Evolutionary conservation across 1,140 invertebrate genomes (phyloP).

Genomic region (Nymphalis io): DNA sequence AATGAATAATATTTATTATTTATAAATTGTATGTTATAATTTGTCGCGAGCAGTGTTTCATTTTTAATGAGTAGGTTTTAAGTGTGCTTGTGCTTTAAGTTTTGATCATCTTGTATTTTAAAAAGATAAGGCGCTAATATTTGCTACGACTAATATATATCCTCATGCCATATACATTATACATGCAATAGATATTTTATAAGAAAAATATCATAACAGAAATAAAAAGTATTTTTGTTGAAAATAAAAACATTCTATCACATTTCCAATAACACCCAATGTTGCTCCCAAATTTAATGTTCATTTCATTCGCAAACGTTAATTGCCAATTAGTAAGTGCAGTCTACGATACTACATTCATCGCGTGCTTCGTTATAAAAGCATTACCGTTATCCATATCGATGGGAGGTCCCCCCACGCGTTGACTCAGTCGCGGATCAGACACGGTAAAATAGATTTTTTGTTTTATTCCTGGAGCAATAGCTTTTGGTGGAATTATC

Average conservation of each 20-base stretch:
- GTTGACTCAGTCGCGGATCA: slow-evolving; percentile 85
- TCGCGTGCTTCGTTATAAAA: slow-evolving; percentile 74
- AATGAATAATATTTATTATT: not conserved
- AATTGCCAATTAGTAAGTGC: slow-evolving; percentile 78
- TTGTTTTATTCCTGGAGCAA: slow-evolving; percentile 89
- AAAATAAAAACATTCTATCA: slow-evolving; percentile 40
- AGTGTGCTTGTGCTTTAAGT: not conserved
- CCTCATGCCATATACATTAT: slow-evolving; percentile 36
- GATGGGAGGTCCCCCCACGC: slow-evolving; percentile 88
- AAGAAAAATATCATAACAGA: slow-evolving; percentile 29
- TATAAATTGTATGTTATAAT: slow-evolving; percentile 3
- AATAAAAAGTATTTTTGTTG: slow-evolving; percentile 18
- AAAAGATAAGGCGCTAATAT: slow-evolving; percentile 4
- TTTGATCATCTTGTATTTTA: slow-evolving; percentile 4
- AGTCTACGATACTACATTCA: slow-evolving; percentile 69
- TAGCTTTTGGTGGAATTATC: slow-evolving; percentile 92
- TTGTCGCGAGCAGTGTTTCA: not conserved
- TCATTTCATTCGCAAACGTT: slow-evolving; percentile 63
- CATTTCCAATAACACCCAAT: slow-evolving; percentile 32
- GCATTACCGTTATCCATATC: slow-evolving; percentile 92
- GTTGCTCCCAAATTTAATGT: slow-evolving; percentile 30
- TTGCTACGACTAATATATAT: slow-evolving; percentile 18
- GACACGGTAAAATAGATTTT: slow-evolving; percentile 97
- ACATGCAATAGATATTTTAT: slow-evolving; percentile 39
- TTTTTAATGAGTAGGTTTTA: not conserved